Base-by-base conservation (phyloP, 2,113 vertebrate species). In the Cavia porcellus region DNA sequence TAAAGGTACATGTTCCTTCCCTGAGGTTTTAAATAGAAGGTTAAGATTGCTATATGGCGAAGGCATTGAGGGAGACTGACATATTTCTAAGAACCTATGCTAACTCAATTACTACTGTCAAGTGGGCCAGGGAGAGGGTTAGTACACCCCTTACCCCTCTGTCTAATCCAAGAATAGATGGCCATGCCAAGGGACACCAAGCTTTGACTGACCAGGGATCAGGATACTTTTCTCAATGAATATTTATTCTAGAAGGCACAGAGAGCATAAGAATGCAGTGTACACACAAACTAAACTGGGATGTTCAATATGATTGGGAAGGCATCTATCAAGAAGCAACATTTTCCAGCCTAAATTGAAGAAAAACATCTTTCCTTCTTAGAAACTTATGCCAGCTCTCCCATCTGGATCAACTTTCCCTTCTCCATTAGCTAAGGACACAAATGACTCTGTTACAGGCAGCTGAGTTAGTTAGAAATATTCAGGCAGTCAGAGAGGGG, bases 301-400 rank as follows among this genome's bases (percentile, higher is more conserved):
- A 86, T 72, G 3, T 38, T 61, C 81, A 82, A n/a, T 20, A n/a
- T 86, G 61, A 61, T 32, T 28, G 22, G 82, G 80, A 95, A 66
- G 45, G 64, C 45, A 91, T 79, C 81, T 88, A 52, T 45, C 80
- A 12, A 57, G 72, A 30, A 96, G 74, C 66, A 88, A 92, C 64
- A 94, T 70, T 90, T 94, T 64, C 72, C 57, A 95, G 25, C 81
- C 47, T 85, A 95, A 81, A 87, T 5, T 52, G 45, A 89, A 94
- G 19, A 83, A 79, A 85, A 94, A 55, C 35, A 4, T 59, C n/a
- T 96, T 77, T 92, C 64, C 59, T 83, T 77, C n/a, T 92, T 19
- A 82, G 35, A 55, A 79, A 64, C n/a, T 72, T 74, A 79, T 24
- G n/a, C 35, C 55, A 86, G 3, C 13, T 68, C 25, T 86, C n/a